phyloP scores from a whole-genome alignment of 2,113 vertebrate genomes.

The Chionis minor region DNA sequence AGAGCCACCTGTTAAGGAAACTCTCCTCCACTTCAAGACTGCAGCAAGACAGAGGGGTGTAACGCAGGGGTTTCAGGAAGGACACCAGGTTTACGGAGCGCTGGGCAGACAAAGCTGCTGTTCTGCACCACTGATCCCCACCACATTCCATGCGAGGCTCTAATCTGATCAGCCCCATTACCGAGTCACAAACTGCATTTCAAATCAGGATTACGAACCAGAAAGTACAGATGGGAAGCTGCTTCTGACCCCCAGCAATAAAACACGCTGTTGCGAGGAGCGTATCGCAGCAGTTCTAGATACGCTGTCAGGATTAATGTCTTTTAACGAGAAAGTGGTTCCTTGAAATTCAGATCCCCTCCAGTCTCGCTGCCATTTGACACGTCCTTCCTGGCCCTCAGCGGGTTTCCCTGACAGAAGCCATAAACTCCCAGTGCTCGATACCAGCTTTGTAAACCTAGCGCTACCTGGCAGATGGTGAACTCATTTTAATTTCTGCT shows the following conservation, averaged over 20 bases:
- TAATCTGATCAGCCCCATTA: conserved; percentile 47
- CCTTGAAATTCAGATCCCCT: not conserved
- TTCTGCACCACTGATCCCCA: not conserved
- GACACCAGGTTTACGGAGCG: not conserved
- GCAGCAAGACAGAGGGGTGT: not conserved
- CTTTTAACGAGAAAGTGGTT: fast-evolving
- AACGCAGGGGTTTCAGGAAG: not conserved
- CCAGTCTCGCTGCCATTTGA: not conserved
- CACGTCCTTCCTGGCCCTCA: not conserved
- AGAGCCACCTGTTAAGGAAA: not conserved
- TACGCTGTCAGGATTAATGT: fast-evolving
- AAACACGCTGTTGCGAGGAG: not conserved
- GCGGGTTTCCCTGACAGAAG: not conserved
- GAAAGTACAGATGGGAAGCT: conserved; percentile 1
- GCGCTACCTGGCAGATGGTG: not conserved
- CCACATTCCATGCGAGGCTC: not conserved
- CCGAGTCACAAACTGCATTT: not conserved
- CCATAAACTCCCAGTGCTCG: fast-evolving
- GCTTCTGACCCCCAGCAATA: not conserved
- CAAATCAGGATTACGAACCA: not conserved
- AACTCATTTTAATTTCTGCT: not conserved
- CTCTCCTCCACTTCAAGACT: not conserved
- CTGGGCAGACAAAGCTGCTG: not conserved
- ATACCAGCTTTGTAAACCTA: not conserved
- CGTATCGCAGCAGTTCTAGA: not conserved